Evolutionary conservation across 2,888 invertebrate species (phyloP), one percentile per base, ranked within the genome.

Genomic region (Podotricha telesiphe): DNA sequence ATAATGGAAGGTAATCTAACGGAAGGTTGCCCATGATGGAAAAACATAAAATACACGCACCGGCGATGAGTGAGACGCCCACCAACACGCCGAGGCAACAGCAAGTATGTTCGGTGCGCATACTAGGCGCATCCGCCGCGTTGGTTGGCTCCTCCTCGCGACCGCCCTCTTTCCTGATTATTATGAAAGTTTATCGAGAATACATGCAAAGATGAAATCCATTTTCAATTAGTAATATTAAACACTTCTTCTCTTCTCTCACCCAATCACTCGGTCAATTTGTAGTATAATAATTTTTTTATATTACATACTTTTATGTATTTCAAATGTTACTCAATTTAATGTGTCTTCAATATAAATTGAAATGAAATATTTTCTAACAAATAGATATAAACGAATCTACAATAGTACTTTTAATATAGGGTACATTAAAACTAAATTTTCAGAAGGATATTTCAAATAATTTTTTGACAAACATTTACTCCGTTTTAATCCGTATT

Each of bases 61-160:
- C 93, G 91, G 93, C 91, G 82, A 93, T 89, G 88, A 93, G 90
- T 82, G 90, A 91, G 86, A 93, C 83, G 85, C 92, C 92, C 86
- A 93, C 89, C 86, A 93, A 87, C 81, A 91, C 88, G 84, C 89
- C 93, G 83, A 93, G 88, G 84, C 89, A 92, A 86, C 92, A 93
- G 86, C 93, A 93, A 77, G 90, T 88, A 82, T 90, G 91, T 79
- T 93, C 92, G 71, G 82, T 89, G 83, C 89, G 91, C 86, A 87
- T 85, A 78, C 86, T 81, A 77, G 82, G 84, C 77, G 82, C 85
- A 77, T 80, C 87, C 83, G 83, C 79, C 85, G 86, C 84, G 84
- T 85, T 86, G 86, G 90, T 86, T 79, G 90, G 86, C 87, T 85
- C 89, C 88, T 89, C 88, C 88, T 88, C 89, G 86, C 85, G 86